These are phyloP conservation scores for Myocastor coypus DNA, from an alignment of 2,113 vertebrate genomes.

Conservation along the genomic window DNA sequence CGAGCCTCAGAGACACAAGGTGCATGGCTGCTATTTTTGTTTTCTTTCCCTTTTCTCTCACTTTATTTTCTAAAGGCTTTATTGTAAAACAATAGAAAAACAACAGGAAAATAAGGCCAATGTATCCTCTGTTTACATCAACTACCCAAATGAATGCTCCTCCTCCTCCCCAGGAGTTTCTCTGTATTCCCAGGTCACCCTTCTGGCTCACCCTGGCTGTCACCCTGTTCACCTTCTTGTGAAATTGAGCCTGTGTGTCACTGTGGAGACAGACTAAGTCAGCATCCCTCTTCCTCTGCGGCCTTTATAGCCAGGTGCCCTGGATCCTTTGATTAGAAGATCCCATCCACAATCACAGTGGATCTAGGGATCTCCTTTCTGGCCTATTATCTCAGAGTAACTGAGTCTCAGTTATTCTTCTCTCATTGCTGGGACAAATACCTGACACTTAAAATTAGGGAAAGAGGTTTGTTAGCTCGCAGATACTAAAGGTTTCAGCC, in stretches of 20 bases:
- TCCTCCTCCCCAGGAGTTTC: not conserved
- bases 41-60: not conserved
- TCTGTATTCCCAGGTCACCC: fast-evolving
- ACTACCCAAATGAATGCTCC: not conserved
- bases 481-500: no score
- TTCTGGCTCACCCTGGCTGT: not conserved
- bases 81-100: not conserved
- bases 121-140: not conserved
- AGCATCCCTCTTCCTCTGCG: not conserved
- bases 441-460: no score
- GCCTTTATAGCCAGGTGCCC: not conserved
- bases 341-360: not conserved
- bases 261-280: not conserved
- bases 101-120: not conserved
- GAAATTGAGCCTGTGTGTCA: not conserved
- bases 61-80: not conserved
- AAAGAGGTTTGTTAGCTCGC: no score
- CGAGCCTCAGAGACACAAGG: not conserved
- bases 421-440: no score
- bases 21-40: not conserved
- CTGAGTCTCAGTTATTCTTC: no score
- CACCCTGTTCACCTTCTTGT: not conserved
- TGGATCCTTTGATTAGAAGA: not conserved
- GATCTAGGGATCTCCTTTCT: not conserved
- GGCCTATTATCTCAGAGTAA: no score